Conservation (phyloP, 2,888 invertebrate genomes). For the Scaptomyza parva region DNA sequence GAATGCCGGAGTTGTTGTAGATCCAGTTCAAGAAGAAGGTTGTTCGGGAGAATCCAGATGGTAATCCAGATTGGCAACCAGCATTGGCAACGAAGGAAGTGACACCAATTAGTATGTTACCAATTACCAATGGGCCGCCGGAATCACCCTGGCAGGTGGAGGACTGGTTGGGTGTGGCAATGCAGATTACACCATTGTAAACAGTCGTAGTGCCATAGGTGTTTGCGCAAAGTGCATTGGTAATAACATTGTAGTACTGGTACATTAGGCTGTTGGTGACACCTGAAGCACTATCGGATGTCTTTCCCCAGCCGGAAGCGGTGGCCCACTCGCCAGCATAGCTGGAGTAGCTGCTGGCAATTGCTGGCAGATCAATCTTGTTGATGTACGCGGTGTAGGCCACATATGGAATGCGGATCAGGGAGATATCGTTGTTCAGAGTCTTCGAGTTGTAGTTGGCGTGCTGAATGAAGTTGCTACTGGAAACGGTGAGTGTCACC, state of each 20-base stretch:
- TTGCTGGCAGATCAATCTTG: conserved; percentile 56
- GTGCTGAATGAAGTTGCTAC: conserved; percentile 81
- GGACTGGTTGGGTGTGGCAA: conserved; percentile 56
- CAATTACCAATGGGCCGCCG: conserved; percentile 78
- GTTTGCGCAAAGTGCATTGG: conserved; percentile 74
- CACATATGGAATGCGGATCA: conserved; percentile 66
- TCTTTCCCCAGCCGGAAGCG: conserved; percentile 85
- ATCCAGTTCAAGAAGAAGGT: conserved; percentile 79
- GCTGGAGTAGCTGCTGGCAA: conserved; percentile 61
- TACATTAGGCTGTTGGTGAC: conserved; percentile 80
- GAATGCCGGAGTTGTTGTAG: conserved; percentile 55
- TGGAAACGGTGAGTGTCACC: conserved; percentile 60
- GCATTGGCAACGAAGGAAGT: conserved; percentile 68
- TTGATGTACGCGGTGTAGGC: conserved; percentile 42
- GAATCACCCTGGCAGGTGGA: conserved; percentile 82
- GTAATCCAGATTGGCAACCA: conserved; percentile 63
- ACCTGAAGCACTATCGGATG: conserved; percentile 56
- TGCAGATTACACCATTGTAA: conserved; percentile 65
- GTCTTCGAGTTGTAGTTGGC: conserved; percentile 67
- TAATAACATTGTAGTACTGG: conserved; percentile 73
- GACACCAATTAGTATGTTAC: conserved; percentile 66
- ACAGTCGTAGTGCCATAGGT: conserved; percentile 57
- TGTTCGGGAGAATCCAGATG: conserved; percentile 71
- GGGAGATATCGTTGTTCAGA: conserved; percentile 76
- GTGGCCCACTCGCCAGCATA: conserved; percentile 78